These are phyloP conservation scores for Acronicta leporina DNA, from an alignment of 2,888 invertebrate genomes.

Conservation along the genomic window DNA sequence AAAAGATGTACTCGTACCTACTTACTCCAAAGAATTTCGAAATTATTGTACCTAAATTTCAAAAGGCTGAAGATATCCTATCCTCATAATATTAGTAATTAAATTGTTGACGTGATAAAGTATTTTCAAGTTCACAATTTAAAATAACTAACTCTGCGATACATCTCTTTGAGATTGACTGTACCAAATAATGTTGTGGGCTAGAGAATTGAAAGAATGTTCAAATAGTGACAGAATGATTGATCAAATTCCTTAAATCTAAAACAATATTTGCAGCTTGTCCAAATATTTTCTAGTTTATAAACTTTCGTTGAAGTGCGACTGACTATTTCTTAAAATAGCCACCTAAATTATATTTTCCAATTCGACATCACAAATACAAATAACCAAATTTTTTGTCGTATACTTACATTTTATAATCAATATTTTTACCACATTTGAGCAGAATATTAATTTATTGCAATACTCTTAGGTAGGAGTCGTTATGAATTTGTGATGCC, in stretches of 20 bases:
- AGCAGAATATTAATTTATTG: slow-evolving; percentile 3
- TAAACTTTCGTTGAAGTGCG: slow-evolving; percentile 7
- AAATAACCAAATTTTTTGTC: slow-evolving; percentile 16
- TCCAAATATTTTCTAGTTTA: neutral
- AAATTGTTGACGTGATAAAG: too few species aligned
- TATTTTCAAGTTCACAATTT: too few species aligned
- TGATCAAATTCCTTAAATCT: neutral
- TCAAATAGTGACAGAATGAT: neutral
- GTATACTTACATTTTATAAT: slow-evolving; percentile 41
- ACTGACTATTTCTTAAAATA: neutral
- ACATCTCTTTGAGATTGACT: too few species aligned
- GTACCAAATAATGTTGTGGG: too few species aligned
- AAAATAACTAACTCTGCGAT: too few species aligned
- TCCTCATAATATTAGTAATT: too few species aligned
- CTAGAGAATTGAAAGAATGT: neutral
- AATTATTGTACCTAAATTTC: too few species aligned
- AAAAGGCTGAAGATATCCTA: too few species aligned
- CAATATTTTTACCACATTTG: slow-evolving; percentile 17
- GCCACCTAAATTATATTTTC: neutral
- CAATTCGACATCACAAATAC: slow-evolving; percentile 30
- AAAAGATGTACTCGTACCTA: too few species aligned
- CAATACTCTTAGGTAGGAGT: slow-evolving; percentile 10
- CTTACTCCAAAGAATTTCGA: too few species aligned
- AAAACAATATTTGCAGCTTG: slow-evolving; percentile 3
- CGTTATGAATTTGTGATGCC: slow-evolving; percentile 37